A percentile compares a stretch with the other conserved stretches of the same genome.
Evolutionary conservation across 1,140 invertebrate species (phyloP).

Genomic region (Pogonus chalceus): DNA sequence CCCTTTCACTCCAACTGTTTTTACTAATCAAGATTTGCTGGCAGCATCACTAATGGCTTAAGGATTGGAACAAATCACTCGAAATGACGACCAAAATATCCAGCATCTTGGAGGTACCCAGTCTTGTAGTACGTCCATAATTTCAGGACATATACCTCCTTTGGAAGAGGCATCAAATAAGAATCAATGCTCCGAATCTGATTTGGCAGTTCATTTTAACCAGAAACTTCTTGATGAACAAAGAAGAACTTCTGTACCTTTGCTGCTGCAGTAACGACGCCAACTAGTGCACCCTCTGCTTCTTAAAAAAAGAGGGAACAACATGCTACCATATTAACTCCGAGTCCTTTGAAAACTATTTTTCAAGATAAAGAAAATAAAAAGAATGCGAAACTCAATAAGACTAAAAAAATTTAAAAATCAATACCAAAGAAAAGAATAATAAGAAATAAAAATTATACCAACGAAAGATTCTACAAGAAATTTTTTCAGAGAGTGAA

Average conservation of each 20-base stretch:
- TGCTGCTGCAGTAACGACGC: conserved; percentile 12
- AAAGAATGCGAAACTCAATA: conserved; percentile 20
- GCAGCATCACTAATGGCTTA: too few relatives aligned
- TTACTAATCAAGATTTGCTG: too few relatives aligned
- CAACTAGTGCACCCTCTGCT: conserved; percentile 15
- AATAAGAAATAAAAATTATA: conserved; percentile 18
- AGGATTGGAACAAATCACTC: too few relatives aligned
- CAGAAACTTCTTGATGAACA: conserved; percentile 18
- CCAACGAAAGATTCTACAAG: conserved; percentile 19
- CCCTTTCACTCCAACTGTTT: too few relatives aligned
- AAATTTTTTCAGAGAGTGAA: too few relatives aligned
- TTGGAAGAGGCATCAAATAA: too few relatives aligned
- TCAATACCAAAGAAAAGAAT: conserved; percentile 18
- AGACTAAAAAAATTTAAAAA: conserved; percentile 18
- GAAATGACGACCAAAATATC: too few relatives aligned
- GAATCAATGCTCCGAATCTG: too few relatives aligned
- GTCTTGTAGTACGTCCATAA: too few relatives aligned
- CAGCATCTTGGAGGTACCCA: too few relatives aligned
- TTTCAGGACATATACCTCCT: too few relatives aligned
- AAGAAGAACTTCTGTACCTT: conserved; percentile 18
- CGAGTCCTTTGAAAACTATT: conserved; percentile 22
- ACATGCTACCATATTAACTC: conserved; percentile 24
- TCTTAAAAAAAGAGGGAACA: conserved; percentile 19
- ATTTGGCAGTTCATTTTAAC: too few relatives aligned
- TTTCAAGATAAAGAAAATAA: conserved; percentile 26